Conservation (phyloP, 2,888 invertebrate genomes). For the Andrena flavipes region DNA sequence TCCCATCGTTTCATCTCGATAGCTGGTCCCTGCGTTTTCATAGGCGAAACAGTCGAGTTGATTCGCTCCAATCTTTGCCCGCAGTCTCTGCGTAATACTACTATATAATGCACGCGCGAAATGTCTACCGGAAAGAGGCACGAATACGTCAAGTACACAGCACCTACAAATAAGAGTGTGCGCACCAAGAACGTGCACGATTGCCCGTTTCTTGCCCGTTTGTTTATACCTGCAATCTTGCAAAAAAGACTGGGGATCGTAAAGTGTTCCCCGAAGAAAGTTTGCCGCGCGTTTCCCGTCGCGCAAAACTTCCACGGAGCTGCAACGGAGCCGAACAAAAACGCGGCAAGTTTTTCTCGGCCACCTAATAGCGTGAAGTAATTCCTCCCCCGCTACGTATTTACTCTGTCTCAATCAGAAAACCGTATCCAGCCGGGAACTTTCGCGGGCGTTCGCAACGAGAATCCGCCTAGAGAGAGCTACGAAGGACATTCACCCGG, state of each 20-base stretch:
- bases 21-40: not conserved
- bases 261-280: constrained; percentile 29
- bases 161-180: not conserved
- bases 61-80: not conserved
- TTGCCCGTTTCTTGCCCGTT: not conserved
- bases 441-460: not conserved
- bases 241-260: constrained; percentile 26
- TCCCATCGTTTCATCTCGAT: not conserved
- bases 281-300: constrained; percentile 5
- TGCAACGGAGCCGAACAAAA: constrained; percentile 10
- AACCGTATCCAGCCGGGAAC: constrained; percentile 34
- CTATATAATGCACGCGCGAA: not conserved
- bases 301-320: constrained; percentile 35
- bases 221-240: constrained; percentile 41
- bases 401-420: constrained; percentile 48
- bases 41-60: too few species aligned
- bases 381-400: constrained; percentile 43
- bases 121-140: not conserved
- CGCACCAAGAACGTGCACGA: not conserved
- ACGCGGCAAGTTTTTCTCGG: constrained; percentile 34
- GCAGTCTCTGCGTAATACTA: not conserved
- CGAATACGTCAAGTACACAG: not conserved
- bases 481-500: constrained; percentile 1
- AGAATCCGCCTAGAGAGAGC: not conserved
- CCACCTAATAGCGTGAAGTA: constrained; percentile 43